Base-by-base conservation (phyloP, 2,888 invertebrate genomes). In the Melikaiella ostensackeni region DNA sequence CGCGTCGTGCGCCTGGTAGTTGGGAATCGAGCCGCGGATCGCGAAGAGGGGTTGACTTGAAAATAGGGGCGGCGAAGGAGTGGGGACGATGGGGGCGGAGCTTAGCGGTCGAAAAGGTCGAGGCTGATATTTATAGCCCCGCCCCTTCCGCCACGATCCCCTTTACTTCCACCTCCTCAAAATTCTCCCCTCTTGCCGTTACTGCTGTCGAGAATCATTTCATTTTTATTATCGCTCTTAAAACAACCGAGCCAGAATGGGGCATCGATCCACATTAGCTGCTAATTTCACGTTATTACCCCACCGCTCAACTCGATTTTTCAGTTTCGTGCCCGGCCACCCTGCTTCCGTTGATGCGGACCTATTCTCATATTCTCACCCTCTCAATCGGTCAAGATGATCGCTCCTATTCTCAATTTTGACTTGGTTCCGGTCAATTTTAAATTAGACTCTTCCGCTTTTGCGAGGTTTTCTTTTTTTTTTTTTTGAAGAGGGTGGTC, bases 181-280 rank as follows among this genome's bases (percentile, higher is more conserved):
- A 75, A 75, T 75, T 76, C 75, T 80, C 76, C 80, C 78, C 42
- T 77, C 77, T 74, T 57, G 27, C 30, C 64, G 30, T 50, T 64
- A 61, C 16, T 78, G 79, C 75, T 77, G 79, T 74, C 81, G 84
- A 83, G 81, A 88, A 89, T 88, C 88, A 88, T 89, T 89, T 89
- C 89, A 86, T 90, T 90, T 90, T 90, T 90, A 89, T 89, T 90
- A 89, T 87, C 88, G 86, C 83, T 83, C 84, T 85, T 83, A 86
- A 87, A 86, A 84, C 85, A 84, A 83, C 81, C 83, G 85, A 81
- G 84, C 83, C 82, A 82, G 84, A 86, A 83, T 86, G 83, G 84
- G 83, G 83, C 87, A 90, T 90, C 90, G 89, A 90, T 90, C 88
- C 87, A 86, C 86, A 90, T 90, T 90, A 90, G 87, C 86, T 84